Conservation (phyloP, 1,140 invertebrate species). For the Drosophila subobscura region DNA sequence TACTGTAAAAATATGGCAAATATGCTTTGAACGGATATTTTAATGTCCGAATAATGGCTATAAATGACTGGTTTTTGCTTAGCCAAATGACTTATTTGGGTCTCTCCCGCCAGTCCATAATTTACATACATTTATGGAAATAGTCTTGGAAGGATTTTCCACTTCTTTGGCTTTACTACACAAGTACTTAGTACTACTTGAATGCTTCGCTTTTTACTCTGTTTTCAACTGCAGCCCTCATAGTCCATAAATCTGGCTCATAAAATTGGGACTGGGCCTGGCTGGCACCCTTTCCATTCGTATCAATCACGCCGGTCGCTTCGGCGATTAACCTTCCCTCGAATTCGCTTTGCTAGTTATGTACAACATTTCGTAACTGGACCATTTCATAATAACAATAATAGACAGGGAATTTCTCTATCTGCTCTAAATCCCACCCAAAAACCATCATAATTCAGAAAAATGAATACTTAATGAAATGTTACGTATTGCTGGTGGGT, state of each 20-base stretch:
- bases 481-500: not conserved
- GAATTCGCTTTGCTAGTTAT: constrained; percentile 17
- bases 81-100: no score
- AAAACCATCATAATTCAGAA: not conserved
- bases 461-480: not conserved
- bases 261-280: constrained; percentile 3
- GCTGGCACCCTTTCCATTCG: constrained; percentile 23
- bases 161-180: no score
- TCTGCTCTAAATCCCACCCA: constrained; percentile 34
- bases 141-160: no score
- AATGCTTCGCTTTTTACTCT: no score
- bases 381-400: constrained; percentile 19
- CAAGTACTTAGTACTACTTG: no score
- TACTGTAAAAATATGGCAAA: no score
- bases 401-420: constrained; percentile 23
- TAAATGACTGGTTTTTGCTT: no score
- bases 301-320: constrained; percentile 30
- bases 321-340: constrained; percentile 47
- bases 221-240: not conserved
- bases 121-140: no score
- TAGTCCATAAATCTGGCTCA: not conserved
- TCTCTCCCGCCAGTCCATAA: no score
- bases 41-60: no score
- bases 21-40: no score
- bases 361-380: constrained; percentile 11